Conservation (phyloP, 2,888 invertebrate genomes). For the Temnothorax ravouxi region DNA sequence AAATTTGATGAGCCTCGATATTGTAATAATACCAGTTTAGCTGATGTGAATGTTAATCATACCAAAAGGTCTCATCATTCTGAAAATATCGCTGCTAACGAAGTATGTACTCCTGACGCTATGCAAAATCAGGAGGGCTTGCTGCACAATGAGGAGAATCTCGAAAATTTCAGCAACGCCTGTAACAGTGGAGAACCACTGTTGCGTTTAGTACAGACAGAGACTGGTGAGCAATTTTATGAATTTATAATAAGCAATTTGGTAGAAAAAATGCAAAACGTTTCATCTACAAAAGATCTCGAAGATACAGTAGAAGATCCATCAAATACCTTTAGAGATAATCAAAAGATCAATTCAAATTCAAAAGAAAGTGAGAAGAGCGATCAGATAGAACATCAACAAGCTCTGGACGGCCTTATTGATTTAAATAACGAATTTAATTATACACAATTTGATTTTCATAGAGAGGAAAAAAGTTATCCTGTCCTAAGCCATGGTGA, state of each 20-base stretch:
- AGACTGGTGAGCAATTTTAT: constrained; percentile 81
- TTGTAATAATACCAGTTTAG: background rate
- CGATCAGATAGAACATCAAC: constrained; percentile 40
- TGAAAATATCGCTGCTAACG: background rate
- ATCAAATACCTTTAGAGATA: background rate
- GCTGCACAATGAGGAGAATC: constrained; percentile 6
- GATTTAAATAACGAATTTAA: constrained; percentile 63
- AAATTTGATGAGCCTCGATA: constrained; percentile 36
- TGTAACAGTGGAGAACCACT: constrained; percentile 71
- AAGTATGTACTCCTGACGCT: background rate
- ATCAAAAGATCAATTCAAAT: background rate
- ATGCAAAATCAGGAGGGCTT: background rate
- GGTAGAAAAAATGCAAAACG: constrained; percentile 72
- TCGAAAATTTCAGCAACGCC: constrained; percentile 6
- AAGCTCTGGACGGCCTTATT: constrained; percentile 48
- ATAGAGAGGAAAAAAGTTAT: constrained; percentile 62
- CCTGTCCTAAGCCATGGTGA: constrained; percentile 25
- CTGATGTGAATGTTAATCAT: constrained; percentile 4
- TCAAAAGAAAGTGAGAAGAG: constrained; percentile 4
- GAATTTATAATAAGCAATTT: constrained; percentile 80
- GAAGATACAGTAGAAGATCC: constrained; percentile 50
- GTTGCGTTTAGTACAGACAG: constrained; percentile 78
- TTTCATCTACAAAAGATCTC: constrained; percentile 25
- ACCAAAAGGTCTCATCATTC: background rate
- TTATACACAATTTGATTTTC: constrained; percentile 66